Base-by-base conservation (phyloP, 2,888 invertebrate genomes). In the Drosophila fulvimacula region DNA sequence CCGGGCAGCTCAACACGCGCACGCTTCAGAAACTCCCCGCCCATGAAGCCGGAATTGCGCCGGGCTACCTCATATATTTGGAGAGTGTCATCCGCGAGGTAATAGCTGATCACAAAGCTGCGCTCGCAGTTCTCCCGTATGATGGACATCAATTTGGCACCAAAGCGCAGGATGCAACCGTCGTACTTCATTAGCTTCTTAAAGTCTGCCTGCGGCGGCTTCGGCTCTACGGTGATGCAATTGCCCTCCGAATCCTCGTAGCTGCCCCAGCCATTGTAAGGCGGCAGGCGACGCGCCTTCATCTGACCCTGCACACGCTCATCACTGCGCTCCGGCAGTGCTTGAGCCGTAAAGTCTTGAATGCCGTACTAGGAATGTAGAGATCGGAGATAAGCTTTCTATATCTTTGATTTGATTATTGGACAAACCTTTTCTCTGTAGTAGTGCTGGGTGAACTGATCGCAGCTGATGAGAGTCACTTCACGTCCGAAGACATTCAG, bases 161-260 rank as follows among this genome's bases (percentile, higher is more conserved):
- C 94, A 90, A 97, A 98, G 58, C 97, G 94, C 21, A 98, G 93
- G 44, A 96, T 82, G 70, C 90, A 96, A 94, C 95, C 95, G 92
- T 97, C 98, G 81, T 96, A 95, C 89, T 95, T 93, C 63, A 97
- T 93, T 88, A 97, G 97, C 91, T 97, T 97, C 63, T 95, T 94
- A 81, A 97, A 96, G 91, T 97, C 96, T 10, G 94, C 93, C 79
- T 95, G 95, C 0, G 96, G 96, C 2, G 96, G 93, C 90, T 96
- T 96, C 0, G 97, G 96, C 79, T 96, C 95, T 0, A 98, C 95
- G 0, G 95, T 95, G 53, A 95, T 94, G 89, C 98, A 98, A 90
- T 97, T 98, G 78, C 96, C 96, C 10, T 97, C 96, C 0, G 98
- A 98, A 91, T 98, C 98, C 70, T 97, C 97, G 89, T 97, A 96